Base-by-base conservation (phyloP, 2,888 invertebrate genomes). In the Amphimallon solstitiale region DNA sequence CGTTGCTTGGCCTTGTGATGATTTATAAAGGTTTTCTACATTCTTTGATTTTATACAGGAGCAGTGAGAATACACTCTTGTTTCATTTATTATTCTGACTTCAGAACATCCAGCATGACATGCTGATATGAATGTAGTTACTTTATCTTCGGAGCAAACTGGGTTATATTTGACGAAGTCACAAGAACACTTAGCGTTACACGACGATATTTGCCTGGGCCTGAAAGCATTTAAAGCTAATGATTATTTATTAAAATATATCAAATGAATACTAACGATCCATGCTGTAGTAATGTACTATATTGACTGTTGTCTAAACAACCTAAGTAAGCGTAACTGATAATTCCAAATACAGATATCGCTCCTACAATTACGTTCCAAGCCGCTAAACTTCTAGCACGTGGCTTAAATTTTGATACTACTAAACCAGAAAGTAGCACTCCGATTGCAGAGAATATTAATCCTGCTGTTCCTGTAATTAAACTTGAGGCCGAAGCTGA, bases 21-120 rank as follows among this genome's bases (percentile, higher is more conserved):
- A 9, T 17, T 51, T 17, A 56, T 63, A 40, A 63, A 15, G 40
- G 2, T 38, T 45, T 12, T 61, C 51, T 7, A 37, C 70, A 9
- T 68, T 66, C 7, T 74, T 71, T 59, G 69, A 45, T 59, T 70
- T 66, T 19, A 86, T 80, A 75, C 86, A 87, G 21, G 82, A 82
- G 75, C 87, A 87, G 62, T 86, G 82, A n/a, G 82, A 65, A 70
- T 75, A 77, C 70, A 86, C 83, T 80, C 84, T 85, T 23, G 80
- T 80, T 34, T 85, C 85, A 70, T 84, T 83, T 2, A 76, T 68
- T 35, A 76, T 76, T 7, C 77, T 76, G 40, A 81, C 77, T 69
- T 83, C 80, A 54, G 81, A 85, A 77, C 92, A 93, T 3, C 93
- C 93, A 15, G 93, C 93, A 77, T 92, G 91, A 76, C 93, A 93